Percentiles rank a stretch among this genome's conserved stretches.
These are phyloP conservation scores for Thunnus thynnus DNA, from an alignment of 2,113 vertebrate species.

Conservation along the genomic window DNA sequence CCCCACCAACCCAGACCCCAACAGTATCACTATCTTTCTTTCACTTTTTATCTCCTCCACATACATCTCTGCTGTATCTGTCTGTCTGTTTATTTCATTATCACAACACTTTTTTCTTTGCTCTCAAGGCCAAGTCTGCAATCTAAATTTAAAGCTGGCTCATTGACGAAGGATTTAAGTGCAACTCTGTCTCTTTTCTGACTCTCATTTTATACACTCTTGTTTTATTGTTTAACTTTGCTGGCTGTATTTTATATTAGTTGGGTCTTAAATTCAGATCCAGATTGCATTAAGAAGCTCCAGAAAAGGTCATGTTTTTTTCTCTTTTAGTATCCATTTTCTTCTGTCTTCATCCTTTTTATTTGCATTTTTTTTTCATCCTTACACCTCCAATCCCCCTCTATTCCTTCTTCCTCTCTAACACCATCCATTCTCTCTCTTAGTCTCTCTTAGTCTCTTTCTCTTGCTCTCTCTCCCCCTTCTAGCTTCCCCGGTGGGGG, in stretches of 20 bases:
- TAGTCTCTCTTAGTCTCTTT: slow-evolving; percentile 8
- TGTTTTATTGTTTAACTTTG: slow-evolving; percentile 32
- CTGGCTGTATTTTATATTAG: slow-evolving; percentile 39
- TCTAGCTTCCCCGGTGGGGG: slow-evolving; percentile 88
- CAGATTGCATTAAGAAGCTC: slow-evolving; percentile 5
- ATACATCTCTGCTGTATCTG: slow-evolving; percentile 16
- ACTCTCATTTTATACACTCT: slow-evolving; percentile 11
- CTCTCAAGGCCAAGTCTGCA: background rate
- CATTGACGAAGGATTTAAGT: slow-evolving; percentile 23
- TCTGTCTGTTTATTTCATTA: slow-evolving; percentile 4
- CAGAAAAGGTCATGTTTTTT: background rate
- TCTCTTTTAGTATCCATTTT: background rate
- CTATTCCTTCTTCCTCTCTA: slow-evolving; percentile 20
- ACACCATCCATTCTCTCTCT: slow-evolving; percentile 17
- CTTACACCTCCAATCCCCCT: slow-evolving; percentile 2
- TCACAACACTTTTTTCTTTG: background rate
- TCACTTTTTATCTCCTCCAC: slow-evolving; percentile 8
- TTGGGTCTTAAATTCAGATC: slow-evolving; percentile 28
- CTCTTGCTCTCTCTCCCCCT: slow-evolving; percentile 1
- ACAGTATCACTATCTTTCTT: background rate
- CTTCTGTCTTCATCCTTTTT: background rate
- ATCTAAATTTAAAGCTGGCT: slow-evolving; percentile 4
- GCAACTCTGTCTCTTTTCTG: slow-evolving; percentile 18
- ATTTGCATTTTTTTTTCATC: slow-evolving; percentile 10
- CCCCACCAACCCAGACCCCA: background rate